Evolutionary conservation across 2,113 vertebrate genomes (phyloP).

Genomic region (Gambusia affinis): DNA sequence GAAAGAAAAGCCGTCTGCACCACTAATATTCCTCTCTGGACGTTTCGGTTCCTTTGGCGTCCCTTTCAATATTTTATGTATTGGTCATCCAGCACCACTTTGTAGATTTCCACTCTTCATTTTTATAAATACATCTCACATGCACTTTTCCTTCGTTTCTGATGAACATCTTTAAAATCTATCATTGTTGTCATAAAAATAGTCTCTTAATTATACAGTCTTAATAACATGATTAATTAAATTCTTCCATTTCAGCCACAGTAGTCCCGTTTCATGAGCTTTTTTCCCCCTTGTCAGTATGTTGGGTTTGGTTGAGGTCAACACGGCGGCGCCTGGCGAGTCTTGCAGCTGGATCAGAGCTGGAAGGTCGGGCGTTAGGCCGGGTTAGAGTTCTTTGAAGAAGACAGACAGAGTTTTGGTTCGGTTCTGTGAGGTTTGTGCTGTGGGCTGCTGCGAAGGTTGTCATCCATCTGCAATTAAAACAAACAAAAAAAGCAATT

Average conservation of each 20-base stretch:
- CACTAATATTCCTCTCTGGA: slow-evolving; percentile 27
- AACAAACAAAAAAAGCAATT: slow-evolving; percentile 32
- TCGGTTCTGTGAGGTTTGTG: slow-evolving; percentile 88
- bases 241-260: slow-evolving; percentile 18
- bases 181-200: slow-evolving; percentile 52
- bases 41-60: slow-evolving; percentile 37
- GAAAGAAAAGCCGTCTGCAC: slow-evolving; percentile 1
- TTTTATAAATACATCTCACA: slow-evolving; percentile 41
- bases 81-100: slow-evolving; percentile 39
- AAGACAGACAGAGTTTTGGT: slow-evolving; percentile 82
- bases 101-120: slow-evolving; percentile 43
- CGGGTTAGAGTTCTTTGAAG: slow-evolving; percentile 80
- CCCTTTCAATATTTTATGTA: slow-evolving; percentile 43
- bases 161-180: slow-evolving; percentile 55
- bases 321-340: slow-evolving; percentile 2
- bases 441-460: slow-evolving; percentile 95
- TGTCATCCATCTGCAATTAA: slow-evolving; percentile 93
- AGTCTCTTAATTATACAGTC: slow-evolving; percentile 31
- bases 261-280: slow-evolving; percentile 13
- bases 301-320: slow-evolving; percentile 22
- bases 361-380: slow-evolving; percentile 73
- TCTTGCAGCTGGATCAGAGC: slow-evolving; percentile 18
- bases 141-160: slow-evolving; percentile 45
- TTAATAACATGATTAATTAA: slow-evolving; percentile 20
- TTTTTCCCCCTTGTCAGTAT: slow-evolving; percentile 1